phyloP scores from a whole-genome alignment of 2,797 vertebrate genomes.

The Amblyraja radiata region DNA sequence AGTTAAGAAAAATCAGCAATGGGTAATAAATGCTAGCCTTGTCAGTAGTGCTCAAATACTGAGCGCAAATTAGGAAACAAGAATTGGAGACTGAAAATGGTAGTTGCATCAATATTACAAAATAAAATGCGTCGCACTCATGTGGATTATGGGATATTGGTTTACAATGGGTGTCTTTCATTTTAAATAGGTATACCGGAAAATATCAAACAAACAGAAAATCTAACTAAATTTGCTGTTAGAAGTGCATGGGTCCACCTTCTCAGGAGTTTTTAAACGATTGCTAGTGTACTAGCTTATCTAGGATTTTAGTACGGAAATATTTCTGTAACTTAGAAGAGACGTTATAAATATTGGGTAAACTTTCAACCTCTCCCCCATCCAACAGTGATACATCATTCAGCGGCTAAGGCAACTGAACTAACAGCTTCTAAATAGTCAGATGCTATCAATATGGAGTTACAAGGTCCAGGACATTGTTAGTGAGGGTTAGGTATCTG shows the following conservation, averaged over 20 bases:
- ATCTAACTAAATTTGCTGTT: neutral
- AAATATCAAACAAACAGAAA: neutral
- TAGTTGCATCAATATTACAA: neutral
- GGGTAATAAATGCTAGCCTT: no score
- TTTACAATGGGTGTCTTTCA: neutral
- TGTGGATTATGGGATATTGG: neutral
- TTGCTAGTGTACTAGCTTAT: neutral
- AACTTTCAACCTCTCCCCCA: neutral
- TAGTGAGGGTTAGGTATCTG: neutral
- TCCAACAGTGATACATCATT: neutral
- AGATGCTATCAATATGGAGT: no score
- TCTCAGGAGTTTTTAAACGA: neutral
- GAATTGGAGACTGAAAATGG: no score
- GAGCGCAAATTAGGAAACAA: no score
- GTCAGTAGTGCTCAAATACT: no score
- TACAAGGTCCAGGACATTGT: neutral
- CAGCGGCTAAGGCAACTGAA: neutral
- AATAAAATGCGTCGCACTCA: neutral
- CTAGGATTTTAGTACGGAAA: neutral
- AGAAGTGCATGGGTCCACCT: neutral
- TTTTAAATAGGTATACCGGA: neutral
- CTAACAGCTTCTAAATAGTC: neutral
- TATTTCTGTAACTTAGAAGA: neutral
- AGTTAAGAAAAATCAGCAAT: no score
- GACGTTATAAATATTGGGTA: neutral